These are phyloP conservation scores for Oryzias curvinotus DNA, from an alignment of 2,113 vertebrate species.

Conservation along the genomic window DNA sequence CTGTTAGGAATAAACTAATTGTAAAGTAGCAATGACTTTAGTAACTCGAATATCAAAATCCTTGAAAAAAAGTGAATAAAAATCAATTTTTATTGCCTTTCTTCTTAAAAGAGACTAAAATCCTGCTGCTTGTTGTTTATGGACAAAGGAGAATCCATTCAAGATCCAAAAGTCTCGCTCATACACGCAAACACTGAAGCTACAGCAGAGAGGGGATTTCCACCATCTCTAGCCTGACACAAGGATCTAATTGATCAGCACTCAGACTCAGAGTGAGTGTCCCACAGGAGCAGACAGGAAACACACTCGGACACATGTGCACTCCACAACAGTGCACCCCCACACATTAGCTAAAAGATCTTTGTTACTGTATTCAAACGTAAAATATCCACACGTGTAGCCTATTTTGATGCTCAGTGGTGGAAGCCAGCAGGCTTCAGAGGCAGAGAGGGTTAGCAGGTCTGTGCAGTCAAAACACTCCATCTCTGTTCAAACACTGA, in stretches of 20 bases:
- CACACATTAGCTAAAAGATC: constrained; percentile 15
- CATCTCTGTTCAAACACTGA: background rate
- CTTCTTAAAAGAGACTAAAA: too few species aligned
- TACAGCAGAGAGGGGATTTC: constrained; percentile 60
- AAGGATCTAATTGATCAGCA: constrained; percentile 60
- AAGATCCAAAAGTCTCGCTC: constrained; percentile 27
- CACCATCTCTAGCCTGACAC: constrained; percentile 51
- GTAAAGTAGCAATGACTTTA: too few species aligned
- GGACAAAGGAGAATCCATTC: constrained; percentile 15
- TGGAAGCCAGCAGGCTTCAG: constrained; percentile 11
- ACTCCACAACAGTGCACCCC: constrained; percentile 5
- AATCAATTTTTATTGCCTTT: too few species aligned
- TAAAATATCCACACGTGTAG: constrained; percentile 17
- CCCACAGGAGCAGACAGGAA: constrained; percentile 44
- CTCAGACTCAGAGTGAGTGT: constrained; percentile 37
- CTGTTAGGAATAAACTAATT: too few species aligned
- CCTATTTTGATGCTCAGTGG: constrained; percentile 32
- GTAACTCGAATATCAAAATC: background rate
- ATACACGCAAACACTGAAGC: constrained; percentile 18
- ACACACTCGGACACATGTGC: constrained; percentile 23
- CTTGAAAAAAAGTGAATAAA: background rate
- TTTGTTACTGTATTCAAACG: constrained; percentile 13
- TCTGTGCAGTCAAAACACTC: constrained; percentile 15
- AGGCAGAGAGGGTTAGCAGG: constrained; percentile 16
- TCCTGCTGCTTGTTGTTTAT: too few species aligned